phyloP scores from a whole-genome alignment of 2,113 vertebrate genomes.

The Stigmatopora nigra region DNA sequence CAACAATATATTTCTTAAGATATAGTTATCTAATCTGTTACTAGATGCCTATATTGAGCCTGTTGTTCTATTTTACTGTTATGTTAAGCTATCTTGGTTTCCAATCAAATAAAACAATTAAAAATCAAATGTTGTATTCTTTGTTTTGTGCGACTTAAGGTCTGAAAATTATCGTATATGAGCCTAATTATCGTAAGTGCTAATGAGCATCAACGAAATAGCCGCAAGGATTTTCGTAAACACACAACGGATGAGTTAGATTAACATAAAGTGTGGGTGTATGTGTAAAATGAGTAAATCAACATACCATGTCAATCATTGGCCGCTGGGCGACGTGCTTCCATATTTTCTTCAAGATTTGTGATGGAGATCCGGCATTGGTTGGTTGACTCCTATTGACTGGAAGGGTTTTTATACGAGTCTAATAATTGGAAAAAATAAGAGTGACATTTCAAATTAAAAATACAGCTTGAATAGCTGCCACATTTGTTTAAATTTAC shows the following conservation, averaged over 20 bases:
- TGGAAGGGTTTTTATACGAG: slow-evolving; percentile 17
- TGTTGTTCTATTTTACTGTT: too few species aligned
- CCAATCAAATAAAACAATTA: too few species aligned
- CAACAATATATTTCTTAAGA: too few species aligned
- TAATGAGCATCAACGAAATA: slow-evolving; percentile 53
- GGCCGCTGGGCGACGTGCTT: slow-evolving; percentile 38
- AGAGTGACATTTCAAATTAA: slow-evolving; percentile 41
- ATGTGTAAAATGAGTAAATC: slow-evolving; percentile 47
- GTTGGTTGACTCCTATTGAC: slow-evolving; percentile 14
- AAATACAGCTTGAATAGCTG: slow-evolving; percentile 21
- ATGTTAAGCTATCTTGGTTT: too few species aligned
- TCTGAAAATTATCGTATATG: neutral
- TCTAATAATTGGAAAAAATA: slow-evolving; percentile 19
- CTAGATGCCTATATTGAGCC: too few species aligned
- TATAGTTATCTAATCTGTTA: too few species aligned
- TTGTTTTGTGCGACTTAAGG: too few species aligned
- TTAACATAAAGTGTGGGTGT: neutral
- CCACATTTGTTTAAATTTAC: slow-evolving; percentile 41
- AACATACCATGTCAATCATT: slow-evolving; percentile 47
- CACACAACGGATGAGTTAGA: too few species aligned
- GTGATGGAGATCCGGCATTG: neutral
- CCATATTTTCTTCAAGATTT: slow-evolving; percentile 9
- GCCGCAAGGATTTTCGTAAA: slow-evolving; percentile 36
- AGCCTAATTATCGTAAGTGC: neutral
- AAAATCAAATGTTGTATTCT: too few species aligned